Evolutionary conservation across 2,113 vertebrate species (phyloP).

Genomic region (Gasterosteus aculeatus): DNA sequence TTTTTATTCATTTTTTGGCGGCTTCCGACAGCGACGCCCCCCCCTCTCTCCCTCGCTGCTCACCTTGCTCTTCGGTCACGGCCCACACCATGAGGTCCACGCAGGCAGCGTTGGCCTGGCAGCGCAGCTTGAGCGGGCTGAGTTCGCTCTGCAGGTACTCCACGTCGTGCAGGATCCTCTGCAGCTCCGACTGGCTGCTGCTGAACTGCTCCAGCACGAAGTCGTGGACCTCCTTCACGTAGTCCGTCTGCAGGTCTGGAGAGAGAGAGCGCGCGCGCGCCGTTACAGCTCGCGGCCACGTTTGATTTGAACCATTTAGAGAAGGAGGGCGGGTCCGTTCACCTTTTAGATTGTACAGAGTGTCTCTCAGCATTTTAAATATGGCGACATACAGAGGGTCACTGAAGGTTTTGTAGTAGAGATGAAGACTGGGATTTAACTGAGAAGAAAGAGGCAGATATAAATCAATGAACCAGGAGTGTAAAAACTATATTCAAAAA

Average conservation of each 20-base stretch:
- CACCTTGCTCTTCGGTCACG: constrained; percentile 97
- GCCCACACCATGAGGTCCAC: constrained; percentile 99
- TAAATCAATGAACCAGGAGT: background rate
- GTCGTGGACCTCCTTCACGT: constrained; percentile 96
- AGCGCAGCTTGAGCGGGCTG: constrained; percentile 93
- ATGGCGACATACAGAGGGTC: constrained; percentile 94
- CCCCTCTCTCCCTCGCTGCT: background rate
- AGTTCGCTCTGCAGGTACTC: constrained; percentile 92
- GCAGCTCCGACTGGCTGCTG: constrained; percentile 94
- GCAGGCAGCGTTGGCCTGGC: constrained; percentile 96
- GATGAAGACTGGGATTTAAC: constrained; percentile 81
- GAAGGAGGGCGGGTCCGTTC: background rate
- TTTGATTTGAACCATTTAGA: background rate
- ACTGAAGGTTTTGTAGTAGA: constrained; percentile 93
- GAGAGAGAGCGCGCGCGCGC: background rate
- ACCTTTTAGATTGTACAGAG: constrained; percentile 95
- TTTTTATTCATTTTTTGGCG: background rate
- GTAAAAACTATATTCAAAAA: background rate
- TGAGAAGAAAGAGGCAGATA: constrained; percentile 60
- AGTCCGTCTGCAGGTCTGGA: constrained; percentile 90
- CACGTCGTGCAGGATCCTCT: constrained; percentile 94
- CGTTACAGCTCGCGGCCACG: fast-evolving
- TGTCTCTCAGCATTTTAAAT: constrained; percentile 98
- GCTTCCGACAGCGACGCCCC: too few relatives aligned
- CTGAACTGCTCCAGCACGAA: constrained; percentile 98